phyloP scores from a whole-genome alignment of 2,888 invertebrate genomes.

The Selenia dentaria region DNA sequence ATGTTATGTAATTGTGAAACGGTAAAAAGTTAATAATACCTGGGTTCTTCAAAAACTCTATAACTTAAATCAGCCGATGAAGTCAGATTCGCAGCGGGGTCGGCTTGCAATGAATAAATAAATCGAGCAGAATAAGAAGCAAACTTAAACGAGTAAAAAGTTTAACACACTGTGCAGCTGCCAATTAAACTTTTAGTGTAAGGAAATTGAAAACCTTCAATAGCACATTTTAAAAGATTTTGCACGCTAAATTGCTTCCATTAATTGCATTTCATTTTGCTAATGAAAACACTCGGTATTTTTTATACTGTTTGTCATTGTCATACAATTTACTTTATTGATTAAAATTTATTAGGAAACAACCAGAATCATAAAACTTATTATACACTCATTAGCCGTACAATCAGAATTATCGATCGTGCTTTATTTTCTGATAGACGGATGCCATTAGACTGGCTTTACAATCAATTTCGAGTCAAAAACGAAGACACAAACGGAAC shows the following conservation, averaged over 20 bases:
- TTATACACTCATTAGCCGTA: slow-evolving; percentile 62
- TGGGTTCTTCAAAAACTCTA: too few relatives aligned
- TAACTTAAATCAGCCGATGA: slow-evolving; percentile 47
- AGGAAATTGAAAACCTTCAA: slow-evolving; percentile 69
- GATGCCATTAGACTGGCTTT: slow-evolving; percentile 75
- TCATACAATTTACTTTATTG: too few relatives aligned
- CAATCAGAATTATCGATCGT: slow-evolving; percentile 74
- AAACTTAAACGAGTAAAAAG: slow-evolving; percentile 50
- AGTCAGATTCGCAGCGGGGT: slow-evolving; percentile 49
- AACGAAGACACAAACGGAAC: slow-evolving; percentile 67
- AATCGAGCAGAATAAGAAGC: slow-evolving; percentile 63
- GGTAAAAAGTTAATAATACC: too few relatives aligned
- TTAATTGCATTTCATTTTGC: slow-evolving; percentile 64
- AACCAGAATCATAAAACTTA: slow-evolving; percentile 24
- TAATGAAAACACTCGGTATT: slow-evolving; percentile 47
- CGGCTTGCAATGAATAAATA: slow-evolving; percentile 62
- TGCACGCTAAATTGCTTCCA: slow-evolving; percentile 65
- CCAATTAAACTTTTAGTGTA: slow-evolving; percentile 55
- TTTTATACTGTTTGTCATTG: too few relatives aligned
- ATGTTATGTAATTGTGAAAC: slow-evolving; percentile 23
- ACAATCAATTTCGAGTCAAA: slow-evolving; percentile 81
- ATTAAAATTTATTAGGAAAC: slow-evolving; percentile 20
- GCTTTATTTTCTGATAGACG: slow-evolving; percentile 60
- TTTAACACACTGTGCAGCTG: slow-evolving; percentile 41
- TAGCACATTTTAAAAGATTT: slow-evolving; percentile 63